Evolutionary conservation across 2,888 invertebrate genomes (phyloP), one percentile per base, ranked within the genome.

Genomic region (Caenorhabditis zanzibari): DNA sequence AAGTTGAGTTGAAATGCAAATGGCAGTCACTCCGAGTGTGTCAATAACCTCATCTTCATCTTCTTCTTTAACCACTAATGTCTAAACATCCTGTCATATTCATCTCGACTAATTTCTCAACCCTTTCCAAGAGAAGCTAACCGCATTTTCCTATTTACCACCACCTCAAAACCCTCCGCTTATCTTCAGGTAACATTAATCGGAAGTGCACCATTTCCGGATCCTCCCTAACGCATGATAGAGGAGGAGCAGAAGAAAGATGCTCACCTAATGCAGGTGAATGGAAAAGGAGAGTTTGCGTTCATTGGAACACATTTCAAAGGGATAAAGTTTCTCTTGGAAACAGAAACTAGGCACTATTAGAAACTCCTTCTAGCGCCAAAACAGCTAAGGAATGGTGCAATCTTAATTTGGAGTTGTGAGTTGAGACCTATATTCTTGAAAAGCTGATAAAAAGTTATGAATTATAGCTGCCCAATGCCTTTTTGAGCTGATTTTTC

Each of bases 201-300:
- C 79, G 79, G 79, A 79, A 72, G 64, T 69, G 71, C 79, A 79
- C 79, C 63, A 72, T 64, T 79, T 79, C 79, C 79, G 72, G 59
- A 19, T 68, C 49, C 28, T 66, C n/a, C 54, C 12, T 52, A 66
- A 52, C 68, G 38, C 68, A 68, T 68, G 68, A 68, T 68, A 41
- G 38, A 28, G 24, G 2, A n/a, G n/a, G n/a, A n/a, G n/a, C n/a
- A n/a, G 41, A 14, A 19, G 16, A 35, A 32, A 16, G 9, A 16
- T 52, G 61, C 19, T 66, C 66, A 66, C 52, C 66, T 66, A 66
- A 66, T 66, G 35, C 2, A 49, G 26, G 26, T 54, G 26, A 47
- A 10, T 47, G 47, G 7, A 47, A n/a, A 3, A 19, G 26, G 54
- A 14, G 22, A 54, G 19, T 44, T 44, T 6, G n/a, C 3, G 47